Conservation (phyloP, 2,888 invertebrate genomes). For the Erannis defoliaria region DNA sequence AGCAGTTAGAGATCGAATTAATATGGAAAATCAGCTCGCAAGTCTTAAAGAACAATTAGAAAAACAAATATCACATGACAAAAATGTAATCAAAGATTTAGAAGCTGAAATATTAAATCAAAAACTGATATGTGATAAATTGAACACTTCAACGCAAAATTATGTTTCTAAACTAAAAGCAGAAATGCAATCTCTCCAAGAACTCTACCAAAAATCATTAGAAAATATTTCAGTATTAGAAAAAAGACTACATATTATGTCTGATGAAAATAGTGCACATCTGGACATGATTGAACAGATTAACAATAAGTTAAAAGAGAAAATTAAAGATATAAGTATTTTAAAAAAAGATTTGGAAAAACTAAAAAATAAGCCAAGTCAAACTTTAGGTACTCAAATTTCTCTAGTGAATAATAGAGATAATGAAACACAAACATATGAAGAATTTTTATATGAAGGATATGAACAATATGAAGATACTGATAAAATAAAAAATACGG, state of each 20-base stretch:
- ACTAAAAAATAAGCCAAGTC: conserved; percentile 55
- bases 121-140: conserved; percentile 68
- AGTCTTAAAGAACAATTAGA: conserved; percentile 63
- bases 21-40: conserved; percentile 63
- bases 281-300: conserved; percentile 51
- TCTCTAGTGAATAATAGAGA: conserved; percentile 30
- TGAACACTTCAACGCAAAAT: conserved; percentile 63
- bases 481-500: conserved; percentile 21
- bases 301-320: conserved; percentile 54
- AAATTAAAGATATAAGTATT: conserved; percentile 57
- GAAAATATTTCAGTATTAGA: conserved; percentile 58
- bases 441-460: conserved; percentile 33
- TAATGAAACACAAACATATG: conserved; percentile 56
- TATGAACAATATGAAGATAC: conserved; percentile 26
- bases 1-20: conserved; percentile 63
- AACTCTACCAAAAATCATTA: conserved; percentile 61
- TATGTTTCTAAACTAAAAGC: conserved; percentile 67
- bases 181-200: conserved; percentile 63
- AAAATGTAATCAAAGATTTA: conserved; percentile 66
- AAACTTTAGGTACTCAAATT: conserved; percentile 50
- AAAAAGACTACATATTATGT: conserved; percentile 51
- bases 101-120: conserved; percentile 71
- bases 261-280: conserved; percentile 53
- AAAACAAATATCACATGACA: conserved; percentile 61
- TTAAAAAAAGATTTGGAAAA: conserved; percentile 57